Evolutionary conservation across 2,113 vertebrate genomes (phyloP), one percentile per base, ranked within the genome.

Genomic region (Lynx canadensis): DNA sequence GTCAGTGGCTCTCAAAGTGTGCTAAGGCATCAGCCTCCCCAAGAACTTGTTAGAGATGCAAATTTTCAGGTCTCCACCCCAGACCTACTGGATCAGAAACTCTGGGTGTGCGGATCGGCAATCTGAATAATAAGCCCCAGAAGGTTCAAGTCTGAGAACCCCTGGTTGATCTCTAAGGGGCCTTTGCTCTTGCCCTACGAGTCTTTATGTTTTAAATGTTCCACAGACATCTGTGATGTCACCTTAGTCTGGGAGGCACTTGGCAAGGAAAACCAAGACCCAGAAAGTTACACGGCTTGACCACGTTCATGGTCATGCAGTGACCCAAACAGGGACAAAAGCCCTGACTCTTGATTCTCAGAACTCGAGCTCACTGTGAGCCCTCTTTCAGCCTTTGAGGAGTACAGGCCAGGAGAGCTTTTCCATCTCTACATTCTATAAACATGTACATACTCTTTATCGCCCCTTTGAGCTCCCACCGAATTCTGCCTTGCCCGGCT

Each of bases 391-490:
- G 38, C 71, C 76, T 71, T 50, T 0, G 1, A 81, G 41, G 14
- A 63, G 7, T 45, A n/a, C 7, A 33, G 81, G 36, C 78, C 68
- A 14, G 33, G 50, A 73, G n/a, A 78, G 57, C 0, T 81, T 76
- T 81, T 57, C 87, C 45, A 79, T 23, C 84, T 76, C 57, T 65
- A 55, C 79, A 65, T 21, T 83, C 52, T 83, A 19, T 50, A 63
- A 97, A 88, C 89, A 79, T 63, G 69, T 89, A 45, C 68, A 6
- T 41, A 50, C 33, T 88, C 69, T 90, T 92, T 71, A 73, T 89
- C 5, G 3, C 23, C 38, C 33, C 83, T 92, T 41, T n/a, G 57
- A 68, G 55, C 50, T 65, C 41, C 66, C 48, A 55, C 55, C 12
- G 80, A 91, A 63, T 93, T 80, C 38, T 10, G 65, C 86, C 78